phyloP scores from a whole-genome alignment of 1,140 invertebrate genomes.

The Ruditapes philippinarum region DNA sequence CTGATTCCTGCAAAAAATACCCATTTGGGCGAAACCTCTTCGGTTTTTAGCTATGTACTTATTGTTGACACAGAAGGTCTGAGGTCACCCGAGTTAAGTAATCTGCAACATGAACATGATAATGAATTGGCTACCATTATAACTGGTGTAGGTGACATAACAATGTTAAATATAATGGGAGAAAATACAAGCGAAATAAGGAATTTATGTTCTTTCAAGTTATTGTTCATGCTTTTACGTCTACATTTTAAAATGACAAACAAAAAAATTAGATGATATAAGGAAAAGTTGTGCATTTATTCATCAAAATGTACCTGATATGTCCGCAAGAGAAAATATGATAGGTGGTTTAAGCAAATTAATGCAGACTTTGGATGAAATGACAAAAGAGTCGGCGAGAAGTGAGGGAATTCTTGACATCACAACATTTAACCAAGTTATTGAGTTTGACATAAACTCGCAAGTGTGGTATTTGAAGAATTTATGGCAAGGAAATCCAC shows the following conservation, averaged over 20 bases:
- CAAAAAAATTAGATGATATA: neutral
- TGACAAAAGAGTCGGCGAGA: slow-evolving; percentile 22
- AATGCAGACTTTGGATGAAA: neutral
- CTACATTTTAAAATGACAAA: slow-evolving; percentile 45
- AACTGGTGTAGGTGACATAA: too few species aligned
- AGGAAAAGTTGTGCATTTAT: slow-evolving; percentile 42
- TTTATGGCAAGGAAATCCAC: too few species aligned
- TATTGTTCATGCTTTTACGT: slow-evolving; percentile 37
- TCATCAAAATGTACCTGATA: slow-evolving; percentile 50
- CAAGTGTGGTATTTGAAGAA: slow-evolving; percentile 6
- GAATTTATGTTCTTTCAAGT: slow-evolving; percentile 63
- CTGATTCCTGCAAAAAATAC: neutral
- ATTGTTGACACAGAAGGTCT: too few species aligned
- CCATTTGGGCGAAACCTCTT: neutral
- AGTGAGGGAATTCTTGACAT: too few species aligned
- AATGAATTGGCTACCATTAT: too few species aligned
- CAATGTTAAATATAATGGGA: too few species aligned
- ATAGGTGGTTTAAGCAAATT: too few species aligned
- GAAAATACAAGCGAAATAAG: too few species aligned
- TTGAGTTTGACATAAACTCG: neutral
- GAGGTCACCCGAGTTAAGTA: slow-evolving; percentile 27
- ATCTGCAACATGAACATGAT: slow-evolving; percentile 1
- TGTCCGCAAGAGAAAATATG: neutral
- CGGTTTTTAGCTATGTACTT: too few species aligned
- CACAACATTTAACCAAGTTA: too few species aligned